phyloP scores from a whole-genome alignment of 1,140 invertebrate species.

The Habropoda laboriosa region DNA sequence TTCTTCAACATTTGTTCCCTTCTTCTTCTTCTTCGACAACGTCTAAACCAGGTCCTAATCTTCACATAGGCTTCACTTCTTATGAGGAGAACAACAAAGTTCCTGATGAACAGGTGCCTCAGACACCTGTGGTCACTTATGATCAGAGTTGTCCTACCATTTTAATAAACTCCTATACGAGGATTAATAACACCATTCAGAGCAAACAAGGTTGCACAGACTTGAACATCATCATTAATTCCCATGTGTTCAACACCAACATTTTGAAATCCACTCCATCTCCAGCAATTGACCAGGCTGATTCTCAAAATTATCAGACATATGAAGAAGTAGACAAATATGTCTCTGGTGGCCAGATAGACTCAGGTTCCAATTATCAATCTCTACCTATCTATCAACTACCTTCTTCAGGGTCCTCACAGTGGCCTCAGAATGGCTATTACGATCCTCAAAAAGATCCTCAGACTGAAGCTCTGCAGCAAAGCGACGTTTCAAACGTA shows the following conservation, averaged over 20 bases:
- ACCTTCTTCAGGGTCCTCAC: neutral
- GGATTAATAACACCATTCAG: constrained; percentile 78
- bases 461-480: neutral
- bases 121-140: neutral
- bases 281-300: neutral
- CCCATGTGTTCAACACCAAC: constrained; percentile 76
- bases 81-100: constrained; percentile 60
- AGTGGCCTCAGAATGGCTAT: neutral
- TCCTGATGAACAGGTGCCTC: constrained; percentile 27
- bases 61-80: constrained; percentile 76
- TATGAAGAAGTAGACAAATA: constrained; percentile 55
- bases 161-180: constrained; percentile 77
- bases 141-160: constrained; percentile 76
- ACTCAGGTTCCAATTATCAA: neutral
- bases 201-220: constrained; percentile 79
- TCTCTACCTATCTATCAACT: neutral
- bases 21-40: neutral
- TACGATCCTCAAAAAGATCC: constrained; percentile 35
- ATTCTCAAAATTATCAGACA: neutral
- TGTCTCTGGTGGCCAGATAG: neutral
- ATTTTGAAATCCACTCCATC: constrained; percentile 54
- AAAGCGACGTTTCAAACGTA: constrained; percentile 48
- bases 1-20: neutral
- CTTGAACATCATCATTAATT: constrained; percentile 80
- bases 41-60: constrained; percentile 61